phyloP scores from a whole-genome alignment of 2,797 vertebrate species.

The Helicolenus hilgendorfi region DNA sequence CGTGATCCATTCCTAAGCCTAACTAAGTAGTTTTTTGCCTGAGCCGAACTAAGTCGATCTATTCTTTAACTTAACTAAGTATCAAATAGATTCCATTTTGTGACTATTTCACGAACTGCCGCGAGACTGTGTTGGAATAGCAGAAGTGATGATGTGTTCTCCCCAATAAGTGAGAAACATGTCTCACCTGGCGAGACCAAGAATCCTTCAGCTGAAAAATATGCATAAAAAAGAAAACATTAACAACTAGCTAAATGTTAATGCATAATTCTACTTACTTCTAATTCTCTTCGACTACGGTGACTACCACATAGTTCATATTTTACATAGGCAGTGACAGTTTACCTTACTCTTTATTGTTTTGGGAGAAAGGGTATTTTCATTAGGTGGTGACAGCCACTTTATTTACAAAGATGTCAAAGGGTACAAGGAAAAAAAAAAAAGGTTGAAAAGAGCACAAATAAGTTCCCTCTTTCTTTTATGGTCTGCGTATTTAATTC shows the following conservation, averaged over 20 bases:
- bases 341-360: background rate
- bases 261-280: background rate
- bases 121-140: too few relatives aligned
- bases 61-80: background rate
- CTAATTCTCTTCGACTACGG: too few relatives aligned
- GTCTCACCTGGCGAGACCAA: too few relatives aligned
- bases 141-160: too few relatives aligned
- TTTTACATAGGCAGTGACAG: background rate
- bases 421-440: background rate
- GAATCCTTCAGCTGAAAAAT: too few relatives aligned
- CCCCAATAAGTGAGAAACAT: too few relatives aligned
- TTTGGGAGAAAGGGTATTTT: background rate
- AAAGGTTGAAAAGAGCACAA: background rate
- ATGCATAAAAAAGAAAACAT: too few relatives aligned
- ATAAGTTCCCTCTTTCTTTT: conserved; percentile 12
- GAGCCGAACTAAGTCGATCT: too few relatives aligned
- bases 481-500: conserved; percentile 34
- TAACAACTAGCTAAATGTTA: background rate
- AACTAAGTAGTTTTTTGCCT: too few relatives aligned
- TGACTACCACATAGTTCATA: background rate
- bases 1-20: too few relatives aligned
- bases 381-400: background rate
- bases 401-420: conserved; percentile 7
- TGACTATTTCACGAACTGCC: too few relatives aligned
- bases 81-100: too few relatives aligned